A percentile compares a stretch with the other conserved stretches of the same genome.
Evolutionary conservation across 2,888 invertebrate genomes (phyloP).

Genomic region (Eupithecia vulgata): DNA sequence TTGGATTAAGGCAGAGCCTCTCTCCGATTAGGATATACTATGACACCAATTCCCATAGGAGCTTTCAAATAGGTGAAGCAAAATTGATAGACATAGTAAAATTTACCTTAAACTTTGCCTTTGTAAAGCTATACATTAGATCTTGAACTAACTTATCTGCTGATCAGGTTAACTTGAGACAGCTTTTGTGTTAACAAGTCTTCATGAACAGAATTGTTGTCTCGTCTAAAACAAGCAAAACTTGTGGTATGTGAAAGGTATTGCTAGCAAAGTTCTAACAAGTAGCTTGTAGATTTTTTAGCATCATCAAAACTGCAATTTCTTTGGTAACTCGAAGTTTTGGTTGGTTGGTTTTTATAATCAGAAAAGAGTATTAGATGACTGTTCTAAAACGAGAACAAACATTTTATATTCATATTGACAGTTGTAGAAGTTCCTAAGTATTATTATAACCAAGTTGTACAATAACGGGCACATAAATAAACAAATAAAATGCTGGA

Average conservation of each 20-base stretch:
- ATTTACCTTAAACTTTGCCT: background rate
- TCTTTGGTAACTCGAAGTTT: background rate
- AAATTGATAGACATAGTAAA: background rate
- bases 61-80: background rate
- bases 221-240: background rate
- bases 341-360: no score
- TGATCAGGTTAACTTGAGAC: conserved; percentile 8
- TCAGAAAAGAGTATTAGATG: no score
- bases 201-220: background rate
- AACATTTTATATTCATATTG: no score
- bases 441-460: no score
- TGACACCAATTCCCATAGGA: background rate
- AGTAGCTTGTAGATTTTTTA: background rate
- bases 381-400: no score
- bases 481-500: no score
- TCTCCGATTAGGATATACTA: background rate
- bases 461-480: background rate
- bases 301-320: background rate
- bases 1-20: no score
- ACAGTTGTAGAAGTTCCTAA: no score
- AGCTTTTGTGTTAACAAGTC: conserved; percentile 1
- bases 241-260: background rate
- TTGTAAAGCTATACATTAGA: background rate
- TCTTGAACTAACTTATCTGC: background rate
- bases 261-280: background rate